phyloP scores from a whole-genome alignment of 2,888 invertebrate genomes.

The Esperia sulphurella region DNA sequence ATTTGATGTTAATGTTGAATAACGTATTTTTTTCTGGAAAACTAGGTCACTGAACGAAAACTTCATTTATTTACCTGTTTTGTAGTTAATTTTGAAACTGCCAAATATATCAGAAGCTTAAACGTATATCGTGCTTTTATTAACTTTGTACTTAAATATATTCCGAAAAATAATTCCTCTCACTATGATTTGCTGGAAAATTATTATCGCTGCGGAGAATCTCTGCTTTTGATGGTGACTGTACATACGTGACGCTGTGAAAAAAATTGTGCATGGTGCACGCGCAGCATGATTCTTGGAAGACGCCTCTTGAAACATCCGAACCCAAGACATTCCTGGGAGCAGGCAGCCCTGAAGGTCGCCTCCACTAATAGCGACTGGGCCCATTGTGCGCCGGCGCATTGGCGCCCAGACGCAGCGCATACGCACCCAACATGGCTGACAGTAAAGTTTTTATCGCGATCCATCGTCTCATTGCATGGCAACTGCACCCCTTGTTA shows the following conservation, averaged over 20 bases:
- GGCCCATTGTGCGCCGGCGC: slow-evolving; percentile 33
- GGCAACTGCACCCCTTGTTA: slow-evolving; percentile 22
- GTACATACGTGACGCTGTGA: slow-evolving; percentile 22
- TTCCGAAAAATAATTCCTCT: too few relatives aligned
- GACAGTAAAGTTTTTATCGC: slow-evolving; percentile 20
- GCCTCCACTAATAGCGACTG: slow-evolving; percentile 40
- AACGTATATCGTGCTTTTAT: too few relatives aligned
- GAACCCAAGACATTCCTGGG: slow-evolving; percentile 48
- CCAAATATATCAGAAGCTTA: too few relatives aligned
- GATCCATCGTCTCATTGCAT: slow-evolving; percentile 27
- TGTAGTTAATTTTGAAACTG: too few relatives aligned
- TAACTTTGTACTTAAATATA: too few relatives aligned
- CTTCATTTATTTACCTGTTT: too few relatives aligned
- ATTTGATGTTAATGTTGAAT: too few relatives aligned
- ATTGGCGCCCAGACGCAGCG: slow-evolving; percentile 16
- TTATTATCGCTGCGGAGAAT: neutral
- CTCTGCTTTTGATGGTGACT: slow-evolving; percentile 7
- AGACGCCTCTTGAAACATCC: slow-evolving; percentile 54
- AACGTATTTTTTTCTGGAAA: too few relatives aligned
- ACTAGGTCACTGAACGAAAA: too few relatives aligned
- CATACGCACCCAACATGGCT: too few relatives aligned
- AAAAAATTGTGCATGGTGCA: slow-evolving; percentile 57
- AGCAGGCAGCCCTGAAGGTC: slow-evolving; percentile 59
- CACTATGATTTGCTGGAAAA: too few relatives aligned
- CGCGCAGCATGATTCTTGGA: slow-evolving; percentile 61